phyloP scores from a whole-genome alignment of 2,113 vertebrate species.

The Mugil cephalus region DNA sequence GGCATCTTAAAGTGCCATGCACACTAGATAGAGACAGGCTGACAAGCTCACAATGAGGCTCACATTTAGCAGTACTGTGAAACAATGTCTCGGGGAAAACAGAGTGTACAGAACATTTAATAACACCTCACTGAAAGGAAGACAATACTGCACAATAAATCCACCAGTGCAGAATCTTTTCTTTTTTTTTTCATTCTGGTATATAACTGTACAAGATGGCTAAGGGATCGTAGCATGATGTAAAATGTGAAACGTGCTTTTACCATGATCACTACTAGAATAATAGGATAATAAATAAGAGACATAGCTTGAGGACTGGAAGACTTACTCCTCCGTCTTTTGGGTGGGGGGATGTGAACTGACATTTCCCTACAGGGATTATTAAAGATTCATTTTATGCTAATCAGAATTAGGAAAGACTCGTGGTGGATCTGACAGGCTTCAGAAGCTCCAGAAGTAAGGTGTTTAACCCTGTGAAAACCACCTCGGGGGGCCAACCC shows the following conservation, averaged over 20 bases:
- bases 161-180: neutral
- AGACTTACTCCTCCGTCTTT: slow-evolving; percentile 6
- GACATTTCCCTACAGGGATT: slow-evolving; percentile 4
- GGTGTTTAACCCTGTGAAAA: slow-evolving; percentile 51
- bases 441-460: neutral
- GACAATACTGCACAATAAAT: neutral
- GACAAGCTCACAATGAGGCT: neutral
- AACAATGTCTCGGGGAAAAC: slow-evolving; percentile 7
- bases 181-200: too few species aligned
- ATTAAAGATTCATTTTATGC: slow-evolving; percentile 46
- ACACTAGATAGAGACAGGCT: neutral
- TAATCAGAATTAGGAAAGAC: slow-evolving; percentile 25
- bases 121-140: slow-evolving; percentile 12
- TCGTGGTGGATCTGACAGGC: slow-evolving; percentile 8
- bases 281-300: neutral
- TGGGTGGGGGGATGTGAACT: neutral
- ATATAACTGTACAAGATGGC: too few species aligned
- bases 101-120: neutral
- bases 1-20: too few species aligned
- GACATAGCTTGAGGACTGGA: neutral
- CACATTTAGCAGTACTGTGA: neutral
- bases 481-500: neutral
- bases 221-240: too few species aligned
- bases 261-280: neutral
- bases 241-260: neutral